Base-by-base conservation (phyloP, 2,797 vertebrate species). In the Periophthalmus magnuspinnatus region DNA sequence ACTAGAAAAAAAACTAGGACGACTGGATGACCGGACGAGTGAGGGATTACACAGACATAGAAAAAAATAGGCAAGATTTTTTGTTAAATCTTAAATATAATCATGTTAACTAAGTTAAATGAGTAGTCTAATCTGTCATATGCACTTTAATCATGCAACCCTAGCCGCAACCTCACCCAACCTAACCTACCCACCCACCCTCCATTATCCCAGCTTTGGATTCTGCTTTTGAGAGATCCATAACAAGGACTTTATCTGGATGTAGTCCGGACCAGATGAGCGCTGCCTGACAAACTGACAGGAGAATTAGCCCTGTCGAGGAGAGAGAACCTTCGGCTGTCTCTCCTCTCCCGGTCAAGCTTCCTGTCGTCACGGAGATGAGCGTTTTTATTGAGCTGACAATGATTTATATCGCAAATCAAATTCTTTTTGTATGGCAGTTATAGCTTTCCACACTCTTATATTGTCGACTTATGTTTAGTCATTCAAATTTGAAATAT, bases 181-280 rank as follows among this genome's bases (percentile, higher is more conserved):
- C 64, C 61, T 41, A 48, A 36, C 61, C 67, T 28, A 28, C 67
- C 45, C 64, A 63, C 45, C 71, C 58, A 28, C 32, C 65, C 72
- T 28, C 36, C 59, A 11, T 47, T 65, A 74, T 67, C 11, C 86
- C 81, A 84, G 87, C 86, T 80, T 80, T n/a, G 64, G 87, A 87
- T 88, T 90, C 86, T 89, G 88, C 89, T 88, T 90, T 88, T 90
- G 86, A 90, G 86, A 89, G 82, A 88, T 83, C 87, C 90, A 88
- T 88, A 93, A 92, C 90, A 89, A 92, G 89, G 90, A 90, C 91
- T 90, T 90, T 88, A 91, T 92, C 89, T 90, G 85, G 83, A 85
- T 86, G 84, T 89, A 88, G 88, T 88, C 87, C 80, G 1, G 87
- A 83, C 85, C 89, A 91, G 90, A 92, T 90, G 90, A 92, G 91